Base-by-base conservation (phyloP, 1,140 invertebrate genomes). In the Aphaenogaster ashmeadi region DNA sequence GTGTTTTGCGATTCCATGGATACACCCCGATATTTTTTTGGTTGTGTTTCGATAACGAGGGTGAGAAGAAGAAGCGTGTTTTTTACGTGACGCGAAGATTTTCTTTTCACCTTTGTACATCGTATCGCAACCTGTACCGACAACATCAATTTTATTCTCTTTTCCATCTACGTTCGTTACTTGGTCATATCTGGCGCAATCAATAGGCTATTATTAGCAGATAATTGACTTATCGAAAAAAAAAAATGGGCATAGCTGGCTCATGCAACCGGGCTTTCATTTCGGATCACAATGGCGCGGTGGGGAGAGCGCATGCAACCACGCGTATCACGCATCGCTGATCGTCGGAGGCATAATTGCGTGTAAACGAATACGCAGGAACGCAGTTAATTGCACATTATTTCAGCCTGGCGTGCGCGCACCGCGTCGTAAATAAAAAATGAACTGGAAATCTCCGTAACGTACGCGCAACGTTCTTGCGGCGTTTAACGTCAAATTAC, bases 381-480 rank as follows among this genome's bases (percentile, higher is more conserved):
- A 84, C 9, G 80, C 44, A 84, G 69, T 84, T 75, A 84, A 84
- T 84, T 84, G 41, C 54, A 58, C 67, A 21, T 83, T 83, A 83
- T 69, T 83, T 83, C 4, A 72, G 54, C 41, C 18, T 41, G 54
- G 36, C 27, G 15, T 11, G 41, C 2, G 15, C 27, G 67, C 41
- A 38, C 11, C 36, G 9, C 27, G 7, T 79, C 9, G 33, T 44
- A 27, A 62, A 27, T 62, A 36, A 79, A 84, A 74, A 75, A 18
- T 21, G 13, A 36, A 71, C 7, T 21, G 18, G 4, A 75, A 74
- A 84, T 74, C 11, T 84, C 54, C 38, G 52, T 44, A 47, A 47
- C 7, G 27, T 8, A 3, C 8, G 4, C 4, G 33, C 2, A 9
- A 21, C 11, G 3, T 84, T 60, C 27, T 27, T 44, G 11, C 44